Percentiles rank a stretch among this genome's conserved stretches.
phyloP scores from a whole-genome alignment of 2,888 invertebrate genomes.

The Eilema depressum region DNA sequence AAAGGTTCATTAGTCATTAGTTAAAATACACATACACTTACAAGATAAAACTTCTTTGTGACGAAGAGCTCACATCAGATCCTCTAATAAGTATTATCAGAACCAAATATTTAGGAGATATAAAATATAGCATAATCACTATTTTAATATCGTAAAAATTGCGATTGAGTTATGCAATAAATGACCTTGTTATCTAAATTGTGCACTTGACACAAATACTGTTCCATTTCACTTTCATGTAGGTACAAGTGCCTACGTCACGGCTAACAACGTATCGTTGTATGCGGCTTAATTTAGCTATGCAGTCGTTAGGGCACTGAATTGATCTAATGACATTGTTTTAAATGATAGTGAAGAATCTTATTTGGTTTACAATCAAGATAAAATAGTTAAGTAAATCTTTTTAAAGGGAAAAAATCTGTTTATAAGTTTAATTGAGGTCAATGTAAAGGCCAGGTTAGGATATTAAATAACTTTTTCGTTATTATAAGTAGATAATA shows the following conservation, averaged over 20 bases:
- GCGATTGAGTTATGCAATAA: constrained; percentile 79
- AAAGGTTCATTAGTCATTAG: not conserved
- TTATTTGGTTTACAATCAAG: not conserved
- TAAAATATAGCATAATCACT: not conserved
- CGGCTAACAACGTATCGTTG: constrained; percentile 64
- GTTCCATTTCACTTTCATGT: constrained; percentile 86
- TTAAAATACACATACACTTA: not conserved
- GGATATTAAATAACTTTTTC: not conserved
- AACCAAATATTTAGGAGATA: not conserved
- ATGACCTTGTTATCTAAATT: constrained; percentile 86
- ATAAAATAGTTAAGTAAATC: not conserved
- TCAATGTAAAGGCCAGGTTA: not conserved
- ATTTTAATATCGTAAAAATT: constrained; percentile 42
- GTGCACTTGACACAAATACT: constrained; percentile 86
- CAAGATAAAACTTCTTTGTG: not conserved
- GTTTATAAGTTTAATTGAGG: not conserved
- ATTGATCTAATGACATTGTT: constrained; percentile 1
- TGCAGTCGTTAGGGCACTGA: constrained; percentile 24
- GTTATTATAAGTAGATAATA: not conserved
- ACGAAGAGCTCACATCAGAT: not conserved
- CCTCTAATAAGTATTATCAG: not conserved
- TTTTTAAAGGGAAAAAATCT: not conserved
- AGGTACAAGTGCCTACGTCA: constrained; percentile 71
- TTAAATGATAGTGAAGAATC: not conserved
- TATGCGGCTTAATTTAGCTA: constrained; percentile 52